Percentiles rank a stretch among this genome's conserved stretches.
These are phyloP conservation scores for Merops nubicus DNA, from an alignment of 2,113 vertebrate species.

Conservation along the genomic window DNA sequence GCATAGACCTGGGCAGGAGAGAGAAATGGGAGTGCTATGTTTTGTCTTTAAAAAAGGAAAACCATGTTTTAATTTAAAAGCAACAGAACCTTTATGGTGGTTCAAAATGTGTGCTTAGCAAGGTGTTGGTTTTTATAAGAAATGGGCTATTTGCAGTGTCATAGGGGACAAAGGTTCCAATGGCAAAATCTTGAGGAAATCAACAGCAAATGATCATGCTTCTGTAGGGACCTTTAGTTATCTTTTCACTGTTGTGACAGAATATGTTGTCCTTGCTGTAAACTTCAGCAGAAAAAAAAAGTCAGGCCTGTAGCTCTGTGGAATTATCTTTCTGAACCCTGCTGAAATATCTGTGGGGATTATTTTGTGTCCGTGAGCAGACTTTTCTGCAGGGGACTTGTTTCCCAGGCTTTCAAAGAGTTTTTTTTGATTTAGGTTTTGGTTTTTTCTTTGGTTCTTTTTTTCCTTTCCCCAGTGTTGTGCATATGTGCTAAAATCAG, in stretches of 20 bases:
- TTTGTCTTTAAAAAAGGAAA: not conserved
- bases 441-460: not conserved
- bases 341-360: not conserved
- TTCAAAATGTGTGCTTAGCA: not conserved
- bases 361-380: accelerated
- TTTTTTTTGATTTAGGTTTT: not conserved
- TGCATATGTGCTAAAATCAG: not conserved
- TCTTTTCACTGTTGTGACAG: not conserved
- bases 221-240: not conserved
- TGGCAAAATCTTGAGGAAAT: not conserved
- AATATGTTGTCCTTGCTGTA: not conserved
- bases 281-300: not conserved
- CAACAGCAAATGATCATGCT: not conserved
- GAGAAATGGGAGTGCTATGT: not conserved
- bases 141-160: not conserved
- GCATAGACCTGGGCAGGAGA: not conserved
- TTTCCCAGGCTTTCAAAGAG: not conserved
- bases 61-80: not conserved
- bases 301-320: not conserved
- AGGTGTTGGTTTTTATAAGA: not conserved
- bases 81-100: not conserved
- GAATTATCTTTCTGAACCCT: not conserved
- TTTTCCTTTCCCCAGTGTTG: not conserved
- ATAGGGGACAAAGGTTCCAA: not conserved
- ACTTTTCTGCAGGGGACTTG: not conserved